Evolutionary conservation across 1,140 invertebrate genomes (phyloP), one percentile per base, ranked within the genome.

Genomic region (Ceratosolen fusciceps): DNA sequence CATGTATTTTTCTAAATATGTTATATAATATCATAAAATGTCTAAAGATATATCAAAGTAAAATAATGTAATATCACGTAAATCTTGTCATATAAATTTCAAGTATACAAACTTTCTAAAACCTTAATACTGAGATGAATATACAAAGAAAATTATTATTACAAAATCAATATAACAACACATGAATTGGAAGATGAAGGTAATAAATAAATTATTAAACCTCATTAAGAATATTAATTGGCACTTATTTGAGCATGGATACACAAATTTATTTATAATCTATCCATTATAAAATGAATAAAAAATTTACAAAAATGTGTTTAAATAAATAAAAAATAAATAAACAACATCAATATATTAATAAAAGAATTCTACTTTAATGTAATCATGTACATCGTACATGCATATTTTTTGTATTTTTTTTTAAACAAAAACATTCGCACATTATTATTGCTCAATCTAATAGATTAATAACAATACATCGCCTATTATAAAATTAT

Each of bases 381-480:
- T 80, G 21, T 77, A 73, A 78, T 39, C 75, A 83, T 85, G 84
- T 85, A 84, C 82, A 84, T 84, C 83, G 82, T 85, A 83, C 82
- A 85, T 84, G 71, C 29, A 29, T 77, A 67, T 71, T 31, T 80
- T 52, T 21, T 62, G 21, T 26, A n/a, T 62, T 78, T 39, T 54
- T 21, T 21, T 75, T 75, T 29, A 58, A 73, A 79, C 21, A 77
- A 79, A n/a, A 47, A 76, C 54, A 71, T 24, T 52, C 14, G 4
- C 43, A 21, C 26, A 31, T 5, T 34, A 43, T 5, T 34, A 43
- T 39, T 60, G 39, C 54, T 82, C 62, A 49, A 79, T 76, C 60
- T 81, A 79, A 39, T 43, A 75, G 72, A 81, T 76, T 65, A 67
- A 75, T 43, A 43, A 75, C 37, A 49, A 12, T 24, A 43, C 37